Evolutionary conservation across 2,113 vertebrate species (phyloP).

Genomic region (Cochlearius cochlearius): DNA sequence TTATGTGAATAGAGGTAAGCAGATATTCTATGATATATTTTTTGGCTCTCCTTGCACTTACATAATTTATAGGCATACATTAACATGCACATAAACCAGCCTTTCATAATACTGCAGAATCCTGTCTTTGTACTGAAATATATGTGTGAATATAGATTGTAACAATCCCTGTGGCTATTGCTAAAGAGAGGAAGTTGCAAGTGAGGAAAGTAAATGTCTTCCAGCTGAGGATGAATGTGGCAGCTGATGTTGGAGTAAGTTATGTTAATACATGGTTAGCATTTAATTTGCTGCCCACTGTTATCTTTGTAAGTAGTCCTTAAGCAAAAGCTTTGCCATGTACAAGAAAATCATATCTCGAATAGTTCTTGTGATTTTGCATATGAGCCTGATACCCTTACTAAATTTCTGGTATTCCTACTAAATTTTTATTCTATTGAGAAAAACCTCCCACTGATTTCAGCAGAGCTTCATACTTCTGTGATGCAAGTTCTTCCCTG

Average conservation of each 20-base stretch:
- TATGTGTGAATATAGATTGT: neutral
- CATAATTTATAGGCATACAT: neutral
- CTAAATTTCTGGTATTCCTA: neutral
- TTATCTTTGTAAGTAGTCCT: neutral
- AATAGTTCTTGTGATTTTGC: neutral
- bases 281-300: neutral
- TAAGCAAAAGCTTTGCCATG: neutral
- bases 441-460: neutral
- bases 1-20: neutral
- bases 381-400: neutral
- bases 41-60: neutral
- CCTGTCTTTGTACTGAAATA: conserved; percentile 9
- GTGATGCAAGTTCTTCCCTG: neutral
- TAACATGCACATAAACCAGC: neutral
- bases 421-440: neutral
- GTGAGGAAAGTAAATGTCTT: conserved; percentile 3
- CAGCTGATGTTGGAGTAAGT: neutral
- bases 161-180: neutral
- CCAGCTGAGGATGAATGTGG: neutral
- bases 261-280: neutral
- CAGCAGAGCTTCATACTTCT: neutral
- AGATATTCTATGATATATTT: neutral
- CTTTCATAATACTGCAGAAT: conserved; percentile 1
- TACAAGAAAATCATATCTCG: neutral
- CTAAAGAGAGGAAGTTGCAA: neutral